Conservation (phyloP, 2,113 vertebrate species). For the Pelecanus crispus region DNA sequence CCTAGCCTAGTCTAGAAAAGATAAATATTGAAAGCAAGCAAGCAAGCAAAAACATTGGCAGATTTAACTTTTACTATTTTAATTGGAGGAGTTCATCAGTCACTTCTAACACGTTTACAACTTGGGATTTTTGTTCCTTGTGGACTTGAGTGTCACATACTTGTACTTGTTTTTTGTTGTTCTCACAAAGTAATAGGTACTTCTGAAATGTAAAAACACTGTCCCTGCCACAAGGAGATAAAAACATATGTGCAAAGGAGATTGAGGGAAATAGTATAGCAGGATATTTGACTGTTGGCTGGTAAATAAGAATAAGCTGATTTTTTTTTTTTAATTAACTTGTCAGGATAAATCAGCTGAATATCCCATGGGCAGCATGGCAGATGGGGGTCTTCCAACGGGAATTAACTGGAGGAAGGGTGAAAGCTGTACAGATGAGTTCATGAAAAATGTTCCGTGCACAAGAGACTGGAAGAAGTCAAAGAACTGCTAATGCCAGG, state of each 20-base stretch:
- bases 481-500: not conserved
- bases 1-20: not conserved
- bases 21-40: not conserved
- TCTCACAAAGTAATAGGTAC: not conserved
- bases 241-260: not conserved
- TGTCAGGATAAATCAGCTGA: slow-evolving; percentile 43
- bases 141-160: not conserved
- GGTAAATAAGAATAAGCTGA: slow-evolving; percentile 36
- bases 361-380: slow-evolving; percentile 11
- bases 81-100: not conserved
- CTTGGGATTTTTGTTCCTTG: not conserved
- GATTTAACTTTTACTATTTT: not conserved
- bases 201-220: not conserved
- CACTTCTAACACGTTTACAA: not conserved
- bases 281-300: not conserved
- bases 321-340: slow-evolving; percentile 29
- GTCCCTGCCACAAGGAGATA: not conserved
- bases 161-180: not conserved
- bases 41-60: not conserved
- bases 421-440: slow-evolving; percentile 7
- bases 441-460: not conserved
- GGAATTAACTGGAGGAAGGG: not conserved
- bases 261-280: not conserved
- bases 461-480: not conserved
- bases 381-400: slow-evolving; percentile 14